Base-by-base conservation (phyloP, 2,888 invertebrate species). In the Latheticus oryzae region DNA sequence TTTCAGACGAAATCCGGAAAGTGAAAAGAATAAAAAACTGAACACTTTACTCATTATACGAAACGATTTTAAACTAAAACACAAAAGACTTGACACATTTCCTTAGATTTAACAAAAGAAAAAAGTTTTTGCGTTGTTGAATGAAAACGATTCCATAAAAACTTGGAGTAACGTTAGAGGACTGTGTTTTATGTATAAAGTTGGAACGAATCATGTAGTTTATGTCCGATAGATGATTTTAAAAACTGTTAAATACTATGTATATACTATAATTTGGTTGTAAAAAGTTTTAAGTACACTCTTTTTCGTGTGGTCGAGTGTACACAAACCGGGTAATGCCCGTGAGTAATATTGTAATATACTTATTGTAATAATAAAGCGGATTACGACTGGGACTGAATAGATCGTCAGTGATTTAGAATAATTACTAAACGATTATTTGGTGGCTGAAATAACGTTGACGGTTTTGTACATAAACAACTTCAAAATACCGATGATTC, bases 361-460 rank as follows among this genome's bases (percentile, higher is more conserved):
- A 45, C 28, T 30, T 30, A 30, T 38, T 43, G 9, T 26, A 28
- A 43, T 28, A 26, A 43, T 38, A 13, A 19, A 38, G 23, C 38
- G 17, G 15, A 30, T 32, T 45, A 12, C 32, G 11, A 17, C 11
- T 16, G 43, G 30, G 43, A 43, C 23, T 38, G 38, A 23, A 17
- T 11, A 8, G 35, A 35, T 17, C 19, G 35, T 11, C 8, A 23
- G 23, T 23, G 12, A 21, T 38, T 11, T 38, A 38, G 38, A 7
- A 11, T 38, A 19, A 38, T 38, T 24, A 28, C 7, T 30, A 30
- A 19, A 32, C 32, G 32, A 45, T 45, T 45, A 45, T 19, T 45
- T 16, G 43, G n/a, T 17, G 43, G 30, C 8, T 28, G 9, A 13
- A n/a, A n/a, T n/a, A n/a, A n/a, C n/a, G n/a, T n/a, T n/a, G n/a